A percentile compares a stretch with the other conserved stretches of the same genome.
Evolutionary conservation across 2,888 invertebrate genomes (phyloP).

Genomic region (Oeneis ivallda): DNA sequence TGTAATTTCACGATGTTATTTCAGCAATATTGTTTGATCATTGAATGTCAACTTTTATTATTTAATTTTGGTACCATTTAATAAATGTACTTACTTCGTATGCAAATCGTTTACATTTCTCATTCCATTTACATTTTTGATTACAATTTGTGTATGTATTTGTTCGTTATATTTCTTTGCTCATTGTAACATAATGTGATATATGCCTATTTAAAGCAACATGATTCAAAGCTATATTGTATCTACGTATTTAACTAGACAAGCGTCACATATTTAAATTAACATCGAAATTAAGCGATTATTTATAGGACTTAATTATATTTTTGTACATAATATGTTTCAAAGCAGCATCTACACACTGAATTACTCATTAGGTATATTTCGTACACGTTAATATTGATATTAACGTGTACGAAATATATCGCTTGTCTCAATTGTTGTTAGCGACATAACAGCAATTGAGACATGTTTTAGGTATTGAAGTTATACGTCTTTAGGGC

Average conservation of each 20-base stretch:
- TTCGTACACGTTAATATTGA: background rate
- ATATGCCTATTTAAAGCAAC: slow-evolving; percentile 26
- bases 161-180: background rate
- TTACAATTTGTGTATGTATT: too few relatives aligned
- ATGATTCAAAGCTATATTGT: slow-evolving; percentile 23
- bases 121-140: too few relatives aligned
- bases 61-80: too few relatives aligned
- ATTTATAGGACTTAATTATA: background rate
- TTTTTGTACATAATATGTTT: background rate
- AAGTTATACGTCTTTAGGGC: background rate
- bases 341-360: slow-evolving; percentile 1
- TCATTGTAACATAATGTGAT: slow-evolving; percentile 27
- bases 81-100: too few relatives aligned
- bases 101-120: too few relatives aligned
- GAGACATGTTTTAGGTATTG: background rate
- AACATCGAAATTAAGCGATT: slow-evolving; percentile 1
- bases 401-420: background rate
- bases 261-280: background rate
- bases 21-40: too few relatives aligned
- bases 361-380: background rate
- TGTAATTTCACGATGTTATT: background rate
- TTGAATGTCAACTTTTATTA: too few relatives aligned
- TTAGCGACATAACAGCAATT: background rate
- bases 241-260: background rate
- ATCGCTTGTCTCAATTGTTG: too few relatives aligned